Evolutionary conservation across 2,113 vertebrate genomes (phyloP).

Genomic region (Atherinomorus stipes): DNA sequence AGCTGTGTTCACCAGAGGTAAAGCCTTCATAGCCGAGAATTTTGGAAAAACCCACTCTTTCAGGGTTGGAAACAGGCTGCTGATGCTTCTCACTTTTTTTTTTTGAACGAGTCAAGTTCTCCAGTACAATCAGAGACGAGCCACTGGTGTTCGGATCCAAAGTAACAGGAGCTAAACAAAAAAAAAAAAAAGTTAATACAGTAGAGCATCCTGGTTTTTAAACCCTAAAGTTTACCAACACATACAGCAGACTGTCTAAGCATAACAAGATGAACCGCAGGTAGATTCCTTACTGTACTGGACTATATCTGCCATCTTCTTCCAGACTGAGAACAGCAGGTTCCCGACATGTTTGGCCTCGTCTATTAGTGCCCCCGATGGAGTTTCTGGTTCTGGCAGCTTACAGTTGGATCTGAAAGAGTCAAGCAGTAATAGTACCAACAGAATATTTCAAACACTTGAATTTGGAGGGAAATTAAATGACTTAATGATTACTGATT

Average conservation of each 20-base stretch:
- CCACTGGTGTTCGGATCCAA: conserved; percentile 30
- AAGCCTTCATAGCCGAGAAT: conserved; percentile 36
- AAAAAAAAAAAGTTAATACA: background rate
- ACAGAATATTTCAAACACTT: no score
- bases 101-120: conserved; percentile 9
- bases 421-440: background rate
- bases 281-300: conserved; percentile 40
- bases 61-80: background rate
- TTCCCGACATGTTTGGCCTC: conserved; percentile 48
- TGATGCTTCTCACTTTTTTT: rapidly evolving
- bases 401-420: conserved; percentile 32
- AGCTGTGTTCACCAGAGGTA: conserved; percentile 41
- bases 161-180: conserved; percentile 46
- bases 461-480: no score
- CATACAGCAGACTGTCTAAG: rapidly evolving
- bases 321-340: conserved; percentile 44
- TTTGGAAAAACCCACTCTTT: rapidly evolving
- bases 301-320: conserved; percentile 38
- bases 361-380: conserved; percentile 36
- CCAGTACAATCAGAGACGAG: rapidly evolving
- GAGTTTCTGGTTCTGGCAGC: conserved; percentile 14
- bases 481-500: no score
- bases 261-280: rapidly evolving
- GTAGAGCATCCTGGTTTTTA: background rate
- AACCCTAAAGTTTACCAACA: rapidly evolving